phyloP scores from a whole-genome alignment of 1,140 invertebrate genomes.

The Pogonus chalceus region DNA sequence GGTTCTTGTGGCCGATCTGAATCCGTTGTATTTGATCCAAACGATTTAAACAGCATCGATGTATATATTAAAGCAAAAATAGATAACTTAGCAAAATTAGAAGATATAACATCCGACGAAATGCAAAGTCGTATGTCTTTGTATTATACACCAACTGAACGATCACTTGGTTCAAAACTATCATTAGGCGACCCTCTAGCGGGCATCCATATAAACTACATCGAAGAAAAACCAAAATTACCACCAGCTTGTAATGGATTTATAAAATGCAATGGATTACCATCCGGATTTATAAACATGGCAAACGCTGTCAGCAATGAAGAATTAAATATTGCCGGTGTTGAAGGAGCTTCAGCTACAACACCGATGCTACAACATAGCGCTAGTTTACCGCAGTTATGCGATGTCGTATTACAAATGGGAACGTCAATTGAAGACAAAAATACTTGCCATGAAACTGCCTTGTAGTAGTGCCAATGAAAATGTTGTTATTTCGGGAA shows the following conservation, averaged over 20 bases:
- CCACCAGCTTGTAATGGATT: constrained; percentile 11
- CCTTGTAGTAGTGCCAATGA: background rate
- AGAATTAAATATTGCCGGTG: constrained; percentile 7
- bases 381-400: constrained; percentile 19
- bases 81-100: constrained; percentile 19
- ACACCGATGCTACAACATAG: constrained; percentile 11
- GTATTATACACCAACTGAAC: constrained; percentile 71
- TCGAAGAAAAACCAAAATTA: constrained; percentile 20
- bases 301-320: constrained; percentile 8
- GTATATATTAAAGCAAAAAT: constrained; percentile 50
- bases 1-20: constrained; percentile 75
- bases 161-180: constrained; percentile 27
- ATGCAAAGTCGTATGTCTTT: constrained; percentile 55
- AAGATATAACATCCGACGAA: constrained; percentile 37
- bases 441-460: constrained; percentile 5
- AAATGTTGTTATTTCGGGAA: constrained; percentile 1
- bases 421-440: background rate
- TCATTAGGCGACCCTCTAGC: constrained; percentile 17
- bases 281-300: background rate
- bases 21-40: constrained; percentile 60
- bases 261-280: background rate
- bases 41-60: constrained; percentile 47
- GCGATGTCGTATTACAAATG: constrained; percentile 8
- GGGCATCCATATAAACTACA: constrained; percentile 31
- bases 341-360: background rate